Base-by-base conservation (phyloP, 2,113 vertebrate genomes). In the Podilymbus podiceps region DNA sequence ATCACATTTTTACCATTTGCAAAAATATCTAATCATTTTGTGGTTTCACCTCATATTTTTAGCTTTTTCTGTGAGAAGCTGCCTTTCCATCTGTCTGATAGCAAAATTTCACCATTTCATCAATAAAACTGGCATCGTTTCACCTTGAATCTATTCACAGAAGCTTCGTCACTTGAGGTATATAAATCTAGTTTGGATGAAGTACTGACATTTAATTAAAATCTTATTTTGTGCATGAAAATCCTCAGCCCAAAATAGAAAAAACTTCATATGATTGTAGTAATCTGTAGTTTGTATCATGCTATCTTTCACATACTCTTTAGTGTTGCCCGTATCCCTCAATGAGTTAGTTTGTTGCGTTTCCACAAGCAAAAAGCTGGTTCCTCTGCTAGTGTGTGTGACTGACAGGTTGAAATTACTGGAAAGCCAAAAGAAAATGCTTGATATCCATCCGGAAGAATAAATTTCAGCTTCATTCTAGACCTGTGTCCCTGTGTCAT, bases 141-240 rank as follows among this genome's bases (percentile, higher is more conserved):
- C 47, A 83, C 72, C 63, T 90, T 95, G 53, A 94, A 66, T 86
- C 42, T 94, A 63, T 92, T 90, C 64, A 77, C 11, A 81, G 68
- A 71, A 81, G 7, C 23, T 90, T 88, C 5, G 1, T 76, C 59
- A 80, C 13, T 91, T 62, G 47, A 91, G 40, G 11, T 91, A n/a
- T 67, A 67, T 60, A 86, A 75, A 83, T 40, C 47, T 50, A 74
- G 20, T 59, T 76, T 74, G 63, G 22, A 80, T 35, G 15, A 94
- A 94, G 12, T 14, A 55, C 11, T 74, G n/a, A 35, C 49, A 66
- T 88, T 31, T 63, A 80, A 73, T 62, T 53, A 96, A 93, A 81
- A 64, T 85, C 30, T 85, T 94, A 53, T 30, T 85, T 15, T 5
- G 18, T 78, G 15, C 12, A 40, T 71, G 15, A 90, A 87, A 91